Base-by-base conservation (phyloP, 2,888 invertebrate species). In the Sesia apiformis region DNA sequence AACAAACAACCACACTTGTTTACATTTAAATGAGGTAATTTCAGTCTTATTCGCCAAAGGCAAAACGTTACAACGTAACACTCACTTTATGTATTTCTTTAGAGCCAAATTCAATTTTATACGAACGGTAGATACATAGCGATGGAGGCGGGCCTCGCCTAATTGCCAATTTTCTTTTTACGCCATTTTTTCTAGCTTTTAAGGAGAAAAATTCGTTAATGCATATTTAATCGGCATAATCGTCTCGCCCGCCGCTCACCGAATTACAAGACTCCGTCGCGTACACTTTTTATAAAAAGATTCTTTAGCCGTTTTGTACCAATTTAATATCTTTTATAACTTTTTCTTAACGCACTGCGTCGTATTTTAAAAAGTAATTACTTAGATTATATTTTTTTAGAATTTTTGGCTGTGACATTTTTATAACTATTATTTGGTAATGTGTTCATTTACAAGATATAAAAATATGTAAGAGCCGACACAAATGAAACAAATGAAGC, bases 151-250 rank as follows among this genome's bases (percentile, higher is more conserved):
- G 61, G 68, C 65, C 49, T 39, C 38, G 58, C 66, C 74, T 88
- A 89, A 89, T 89, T 87, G 88, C 56, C 88, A 87, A 89, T 89
- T 89, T 89, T 87, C 86, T 80, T 78, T 81, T 89, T 85, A 84
- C 85, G 83, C 83, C 85, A 76, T 84, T 87, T 86, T 81, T 86
- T 76, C 81, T 79, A 81, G 85, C 85, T 86, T 87, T 84, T 87
- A 84, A 88, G 74, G 71, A 85, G 86, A 81, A 88, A 87, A 89
- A 87, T 87, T 86, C 88, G 88, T 88, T 89, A 89, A 84, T 89
- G 87, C 85, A 89, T 88, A 89, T 87, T 89, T 89, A 87, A 89
- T 87, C 81, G 86, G 69, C 59, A 66, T 88, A 88, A 88, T 87
- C 86, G 84, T 73, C 81, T 76, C 81, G 74, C 81, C 80, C 74